Conservation (phyloP, 2,113 vertebrate species). For the Cepphus grylle region DNA sequence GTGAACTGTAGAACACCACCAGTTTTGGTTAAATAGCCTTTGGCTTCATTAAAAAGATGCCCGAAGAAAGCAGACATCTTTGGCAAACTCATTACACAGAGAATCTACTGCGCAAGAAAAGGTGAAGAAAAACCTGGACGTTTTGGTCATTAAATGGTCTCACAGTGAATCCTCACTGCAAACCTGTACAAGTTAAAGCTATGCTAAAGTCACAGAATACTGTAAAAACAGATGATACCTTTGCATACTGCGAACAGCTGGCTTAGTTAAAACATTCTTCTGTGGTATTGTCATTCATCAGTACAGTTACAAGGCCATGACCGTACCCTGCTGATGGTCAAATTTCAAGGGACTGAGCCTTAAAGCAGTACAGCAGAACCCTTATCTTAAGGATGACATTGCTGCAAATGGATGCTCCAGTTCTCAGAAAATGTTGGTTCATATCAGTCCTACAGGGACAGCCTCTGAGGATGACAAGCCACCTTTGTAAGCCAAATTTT, state of each 20-base stretch:
- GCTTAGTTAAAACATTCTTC: not conserved
- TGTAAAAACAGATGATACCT: not conserved
- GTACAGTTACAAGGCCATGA: not conserved
- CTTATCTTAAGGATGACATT: not conserved
- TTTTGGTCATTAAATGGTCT: slow-evolving; percentile 15
- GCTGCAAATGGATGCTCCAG: not conserved
- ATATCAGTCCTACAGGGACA: not conserved
- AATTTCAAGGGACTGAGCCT: not conserved
- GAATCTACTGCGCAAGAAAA: slow-evolving; percentile 12
- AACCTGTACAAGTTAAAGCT: not conserved
- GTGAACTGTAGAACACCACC: not conserved
- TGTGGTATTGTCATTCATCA: not conserved
- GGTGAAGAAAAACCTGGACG: not conserved
- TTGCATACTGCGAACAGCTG: not conserved
- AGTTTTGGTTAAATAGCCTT: not conserved
- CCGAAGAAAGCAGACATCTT: not conserved
- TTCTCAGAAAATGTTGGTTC: not conserved
- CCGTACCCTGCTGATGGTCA: not conserved
- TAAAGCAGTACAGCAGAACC: not conserved
- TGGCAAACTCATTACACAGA: not conserved
- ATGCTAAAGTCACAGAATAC: not conserved
- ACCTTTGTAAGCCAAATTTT: not conserved
- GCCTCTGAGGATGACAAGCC: not conserved
- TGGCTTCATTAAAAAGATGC: not conserved
- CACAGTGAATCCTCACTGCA: not conserved